These are phyloP conservation scores for Aurelia aurita complex sp. Pacific DNA, from an alignment of 30 jellyfish, hydroid and myxozoan species.

Conservation along the genomic window DNA sequence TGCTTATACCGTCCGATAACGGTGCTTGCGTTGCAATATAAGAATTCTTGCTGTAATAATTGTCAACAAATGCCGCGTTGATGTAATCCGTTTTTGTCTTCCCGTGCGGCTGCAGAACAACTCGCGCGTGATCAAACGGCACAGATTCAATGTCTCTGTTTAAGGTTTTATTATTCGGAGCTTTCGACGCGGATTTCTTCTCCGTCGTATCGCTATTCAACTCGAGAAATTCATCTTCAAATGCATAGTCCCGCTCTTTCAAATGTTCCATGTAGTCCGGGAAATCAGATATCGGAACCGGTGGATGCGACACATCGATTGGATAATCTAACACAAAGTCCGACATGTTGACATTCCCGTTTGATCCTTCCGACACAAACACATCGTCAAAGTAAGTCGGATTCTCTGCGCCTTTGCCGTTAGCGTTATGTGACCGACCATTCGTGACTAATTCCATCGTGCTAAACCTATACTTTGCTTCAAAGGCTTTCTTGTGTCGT, in stretches of 20 bases:
- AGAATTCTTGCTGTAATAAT: conserved; percentile 37
- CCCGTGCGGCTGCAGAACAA: conserved; percentile 29
- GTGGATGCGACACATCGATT: conserved; percentile 39
- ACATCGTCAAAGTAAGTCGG: conserved; percentile 33
- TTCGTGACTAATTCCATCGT: conserved; percentile 56
- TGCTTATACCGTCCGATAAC: conserved; percentile 35
- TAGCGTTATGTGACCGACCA: not conserved
- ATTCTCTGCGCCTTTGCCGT: conserved; percentile 7
- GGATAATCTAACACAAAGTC: conserved; percentile 36
- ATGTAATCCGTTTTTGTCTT: conserved; percentile 68
- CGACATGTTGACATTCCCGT: not conserved
- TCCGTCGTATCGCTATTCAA: conserved; percentile 13
- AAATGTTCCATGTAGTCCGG: conserved; percentile 43
- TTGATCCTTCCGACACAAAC: conserved; percentile 21
- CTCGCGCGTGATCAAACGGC: conserved; percentile 75
- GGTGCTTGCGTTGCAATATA: conserved; percentile 93
- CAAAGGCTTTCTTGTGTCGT: conserved; percentile 27
- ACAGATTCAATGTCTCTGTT: conserved; percentile 66
- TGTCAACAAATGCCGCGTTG: conserved; percentile 73
- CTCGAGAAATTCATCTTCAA: conserved; percentile 65
- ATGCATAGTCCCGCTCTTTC: conserved; percentile 36
- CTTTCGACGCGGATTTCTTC: conserved; percentile 15
- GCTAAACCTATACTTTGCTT: conserved; percentile 27
- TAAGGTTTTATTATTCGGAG: conserved; percentile 7
- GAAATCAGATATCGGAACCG: conserved; percentile 49